These are phyloP conservation scores for Amblyjoppa fuscipennis DNA, from an alignment of 2,888 invertebrate genomes.

Conservation along the genomic window DNA sequence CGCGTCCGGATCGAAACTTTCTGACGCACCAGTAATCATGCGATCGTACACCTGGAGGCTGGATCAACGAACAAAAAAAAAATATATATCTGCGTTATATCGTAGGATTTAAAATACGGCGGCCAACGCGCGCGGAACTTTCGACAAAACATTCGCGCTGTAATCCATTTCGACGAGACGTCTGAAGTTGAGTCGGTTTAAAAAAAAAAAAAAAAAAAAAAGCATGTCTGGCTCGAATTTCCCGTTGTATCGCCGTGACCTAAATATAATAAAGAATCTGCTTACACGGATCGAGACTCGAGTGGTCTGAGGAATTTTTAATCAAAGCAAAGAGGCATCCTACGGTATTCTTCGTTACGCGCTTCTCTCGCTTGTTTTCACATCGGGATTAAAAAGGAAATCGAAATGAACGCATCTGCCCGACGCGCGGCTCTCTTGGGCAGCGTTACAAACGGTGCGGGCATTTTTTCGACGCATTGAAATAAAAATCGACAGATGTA, in stretches of 20 bases:
- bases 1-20: not conserved
- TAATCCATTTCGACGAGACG: not conserved
- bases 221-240: not conserved
- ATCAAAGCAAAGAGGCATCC: conserved; percentile 46
- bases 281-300: conserved; percentile 20
- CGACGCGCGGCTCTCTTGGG: no score
- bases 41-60: not conserved
- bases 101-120: not conserved
- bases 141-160: not conserved
- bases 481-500: no score
- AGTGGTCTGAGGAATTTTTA: conserved; percentile 47
- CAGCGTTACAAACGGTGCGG: no score
- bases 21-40: not conserved
- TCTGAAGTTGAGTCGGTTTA: not conserved
- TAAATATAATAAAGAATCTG: conserved; percentile 38
- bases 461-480: no score
- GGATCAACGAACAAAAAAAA: not conserved
- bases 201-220: conserved; percentile 4
- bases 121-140: no score
- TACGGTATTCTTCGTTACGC: conserved; percentile 30
- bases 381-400: conserved; percentile 11
- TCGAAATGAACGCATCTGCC: not conserved
- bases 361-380: not conserved
- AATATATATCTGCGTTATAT: not conserved
- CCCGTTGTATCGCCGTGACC: conserved; percentile 14